Percentiles rank a stretch among this genome's conserved stretches.
phyloP scores from a whole-genome alignment of 2,113 vertebrate species.

The Cebidichthys violaceus region DNA sequence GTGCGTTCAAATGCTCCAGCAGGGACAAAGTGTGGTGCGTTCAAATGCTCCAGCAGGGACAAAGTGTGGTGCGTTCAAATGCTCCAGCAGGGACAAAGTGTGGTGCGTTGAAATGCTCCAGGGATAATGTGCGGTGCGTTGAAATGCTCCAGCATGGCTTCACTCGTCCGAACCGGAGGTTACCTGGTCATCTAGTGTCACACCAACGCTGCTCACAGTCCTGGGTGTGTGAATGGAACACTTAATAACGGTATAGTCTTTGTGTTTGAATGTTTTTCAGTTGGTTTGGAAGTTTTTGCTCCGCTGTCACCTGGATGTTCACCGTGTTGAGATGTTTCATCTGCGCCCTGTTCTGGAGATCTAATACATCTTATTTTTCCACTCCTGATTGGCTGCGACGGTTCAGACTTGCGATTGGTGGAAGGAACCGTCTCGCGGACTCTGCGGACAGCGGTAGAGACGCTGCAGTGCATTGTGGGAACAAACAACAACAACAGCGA shows the following conservation, averaged over 20 bases:
- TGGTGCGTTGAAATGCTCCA: not conserved
- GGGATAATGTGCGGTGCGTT: not conserved
- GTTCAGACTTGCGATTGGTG: slow-evolving; percentile 31
- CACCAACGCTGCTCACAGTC: no score
- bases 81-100: not conserved
- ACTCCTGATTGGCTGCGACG: slow-evolving; percentile 4
- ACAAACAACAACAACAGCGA: slow-evolving; percentile 21
- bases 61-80: not conserved
- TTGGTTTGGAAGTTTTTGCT: no score
- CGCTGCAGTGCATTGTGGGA: slow-evolving; percentile 36
- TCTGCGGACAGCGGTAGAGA: not conserved
- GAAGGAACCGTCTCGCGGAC: slow-evolving; percentile 21
- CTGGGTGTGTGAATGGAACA: no score
- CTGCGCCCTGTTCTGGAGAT: not conserved
- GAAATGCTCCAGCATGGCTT: not conserved
- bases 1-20: not conserved
- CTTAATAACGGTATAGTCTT: no score
- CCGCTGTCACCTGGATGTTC: not conserved
- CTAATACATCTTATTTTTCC: not conserved
- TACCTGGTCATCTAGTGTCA: no score
- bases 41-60: not conserved
- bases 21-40: not conserved
- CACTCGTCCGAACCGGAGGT: no score
- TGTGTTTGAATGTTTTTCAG: no score
- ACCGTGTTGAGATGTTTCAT: no score